Base-by-base conservation (phyloP, 2,888 invertebrate genomes). In the Electrophaes corylata region DNA sequence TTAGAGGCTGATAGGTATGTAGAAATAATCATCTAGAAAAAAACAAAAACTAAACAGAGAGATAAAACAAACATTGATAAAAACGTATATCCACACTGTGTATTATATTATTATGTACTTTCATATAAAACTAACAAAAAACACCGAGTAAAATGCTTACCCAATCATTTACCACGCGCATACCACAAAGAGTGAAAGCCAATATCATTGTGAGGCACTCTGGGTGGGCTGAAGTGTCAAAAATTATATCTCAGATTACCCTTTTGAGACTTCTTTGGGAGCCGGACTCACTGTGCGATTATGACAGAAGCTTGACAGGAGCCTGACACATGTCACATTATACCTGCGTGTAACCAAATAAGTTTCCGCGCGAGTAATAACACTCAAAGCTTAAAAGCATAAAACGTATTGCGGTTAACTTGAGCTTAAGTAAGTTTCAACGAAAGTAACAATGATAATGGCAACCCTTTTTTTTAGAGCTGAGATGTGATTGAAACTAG, bases 241-340 rank as follows among this genome's bases (percentile, higher is more conserved):
- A 48, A 48, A 20, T n/a, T n/a, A n/a, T 11, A 44, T 53, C 45
- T 59, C 53, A 40, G 45, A 50, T 59, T 59, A 59, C 54, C 46
- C 23, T 48, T 39, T 49, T 6, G 41, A 31, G 35, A 14, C 51
- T 57, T 41, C 44, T 19, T 44, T 43, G 19, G 55, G 18, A 55
- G 55, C 41, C 37, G 52, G 47, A 43, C 19, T 20, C 48, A 48
- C 52, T 18, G 44, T 26, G 37, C 50, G 50, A 50, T 55, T 55
- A 37, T 56, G 55, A 56, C 43, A 52, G 51, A n/a, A 48, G 35
- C 47, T 41, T 54, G 54, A 54, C 57, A 57, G 57, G 35, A 49
- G 55, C 37, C 12, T 57, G 56, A 57, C 56, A 57, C n/a, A 8
- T 50, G 59, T 50, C 59, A 59, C 46, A 59, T 54, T 47, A 57